These are phyloP conservation scores for Thyatira batis DNA, from an alignment of 2,888 invertebrate species.

Conservation along the genomic window DNA sequence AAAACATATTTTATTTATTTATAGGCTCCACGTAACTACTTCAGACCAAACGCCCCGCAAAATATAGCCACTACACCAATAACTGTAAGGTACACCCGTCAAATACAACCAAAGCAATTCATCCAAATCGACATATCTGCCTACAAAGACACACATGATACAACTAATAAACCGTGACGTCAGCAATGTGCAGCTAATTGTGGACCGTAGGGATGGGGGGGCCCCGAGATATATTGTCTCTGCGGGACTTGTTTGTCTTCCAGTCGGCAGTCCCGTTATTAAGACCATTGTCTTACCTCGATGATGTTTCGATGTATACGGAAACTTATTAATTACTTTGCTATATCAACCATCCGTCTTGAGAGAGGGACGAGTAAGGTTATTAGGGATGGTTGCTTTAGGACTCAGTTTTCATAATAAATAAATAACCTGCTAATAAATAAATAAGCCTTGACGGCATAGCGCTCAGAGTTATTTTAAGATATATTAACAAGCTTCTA, in stretches of 20 bases:
- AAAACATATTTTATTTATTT: no score
- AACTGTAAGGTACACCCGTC: no score
- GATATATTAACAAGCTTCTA: no score
- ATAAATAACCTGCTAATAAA: no score
- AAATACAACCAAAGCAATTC: conserved; percentile 37
- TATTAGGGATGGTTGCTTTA: no score
- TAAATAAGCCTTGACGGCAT: background rate
- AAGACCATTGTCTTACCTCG: conserved; percentile 45
- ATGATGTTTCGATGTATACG: conserved; percentile 39
- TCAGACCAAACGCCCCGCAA: no score
- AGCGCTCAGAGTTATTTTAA: no score
- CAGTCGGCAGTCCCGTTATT: conserved; percentile 39
- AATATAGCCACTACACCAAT: background rate
- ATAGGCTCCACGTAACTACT: no score
- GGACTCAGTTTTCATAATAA: no score
- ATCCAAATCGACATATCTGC: conserved; percentile 55
- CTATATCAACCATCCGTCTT: background rate
- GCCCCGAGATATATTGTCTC: conserved; percentile 65
- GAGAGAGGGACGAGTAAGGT: no score
- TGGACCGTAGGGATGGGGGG: conserved; percentile 12
- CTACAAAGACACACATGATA: conserved; percentile 16
- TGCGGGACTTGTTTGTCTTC: conserved; percentile 66
- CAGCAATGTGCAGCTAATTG: conserved; percentile 29
- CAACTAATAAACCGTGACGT: conserved; percentile 57
- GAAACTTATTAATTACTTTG: conserved; percentile 1